phyloP scores from a whole-genome alignment of 2,888 invertebrate species.

The Cryptocephalus moraei region DNA sequence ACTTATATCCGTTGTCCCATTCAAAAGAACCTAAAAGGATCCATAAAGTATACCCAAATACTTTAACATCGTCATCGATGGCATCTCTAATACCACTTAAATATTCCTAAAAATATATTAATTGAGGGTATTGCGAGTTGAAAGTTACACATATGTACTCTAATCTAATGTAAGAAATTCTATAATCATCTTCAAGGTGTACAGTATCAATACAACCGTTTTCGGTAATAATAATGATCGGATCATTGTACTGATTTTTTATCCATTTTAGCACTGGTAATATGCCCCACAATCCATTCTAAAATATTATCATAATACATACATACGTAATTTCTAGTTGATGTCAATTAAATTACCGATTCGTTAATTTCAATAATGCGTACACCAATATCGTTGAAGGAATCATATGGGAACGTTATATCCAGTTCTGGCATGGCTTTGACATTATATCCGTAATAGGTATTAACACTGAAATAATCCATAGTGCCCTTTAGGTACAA shows the following conservation, averaged over 20 bases:
- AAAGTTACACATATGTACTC: not conserved
- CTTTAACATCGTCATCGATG: too few species aligned
- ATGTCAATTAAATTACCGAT: not conserved
- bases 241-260: not conserved
- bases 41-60: too few species aligned
- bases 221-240: not conserved
- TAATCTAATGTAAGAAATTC: not conserved
- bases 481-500: not conserved
- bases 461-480: not conserved
- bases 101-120: too few species aligned
- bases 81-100: too few species aligned
- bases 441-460: not conserved
- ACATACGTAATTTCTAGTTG: too few species aligned
- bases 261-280: not conserved
- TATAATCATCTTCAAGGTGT: not conserved
- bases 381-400: not conserved
- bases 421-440: not conserved
- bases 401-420: not conserved
- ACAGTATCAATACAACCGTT: not conserved
- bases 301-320: too few species aligned
- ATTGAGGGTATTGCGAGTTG: too few species aligned
- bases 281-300: not conserved
- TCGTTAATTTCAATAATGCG: too few species aligned
- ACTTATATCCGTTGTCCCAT: too few species aligned
- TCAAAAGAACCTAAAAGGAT: too few species aligned